A percentile compares a stretch with the other conserved stretches of the same genome.
These are phyloP conservation scores for Microctonus hyperodae DNA, from an alignment of 2,888 invertebrate genomes.

Conservation along the genomic window DNA sequence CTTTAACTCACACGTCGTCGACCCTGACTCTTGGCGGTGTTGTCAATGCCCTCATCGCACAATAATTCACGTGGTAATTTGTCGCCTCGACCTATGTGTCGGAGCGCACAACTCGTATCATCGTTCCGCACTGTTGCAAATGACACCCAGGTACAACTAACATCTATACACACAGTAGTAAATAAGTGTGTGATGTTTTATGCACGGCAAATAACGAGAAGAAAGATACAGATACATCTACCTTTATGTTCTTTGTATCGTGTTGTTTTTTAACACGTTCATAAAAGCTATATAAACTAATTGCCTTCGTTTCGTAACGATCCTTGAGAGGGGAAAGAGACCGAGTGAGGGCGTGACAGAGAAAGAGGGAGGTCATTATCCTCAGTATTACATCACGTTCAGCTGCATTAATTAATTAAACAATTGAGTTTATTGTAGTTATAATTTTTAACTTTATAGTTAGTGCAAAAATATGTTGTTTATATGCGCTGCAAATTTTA, in stretches of 20 bases:
- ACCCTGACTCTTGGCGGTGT: conserved; percentile 40
- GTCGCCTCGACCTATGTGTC: conserved; percentile 30
- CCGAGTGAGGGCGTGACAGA: conserved; percentile 10
- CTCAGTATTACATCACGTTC: conserved; percentile 36
- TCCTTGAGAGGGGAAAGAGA: conserved; percentile 34
- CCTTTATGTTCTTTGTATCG: conserved; percentile 17
- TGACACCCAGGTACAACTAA: conserved; percentile 14
- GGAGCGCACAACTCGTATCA: background rate
- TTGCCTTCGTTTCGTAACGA: conserved; percentile 48
- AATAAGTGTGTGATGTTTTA: background rate
- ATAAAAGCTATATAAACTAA: conserved; percentile 37
- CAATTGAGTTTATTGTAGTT: conserved; percentile 2
- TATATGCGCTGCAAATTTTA: too few relatives aligned
- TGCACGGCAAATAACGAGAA: background rate
- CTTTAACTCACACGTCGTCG: conserved; percentile 30
- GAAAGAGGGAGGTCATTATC: conserved; percentile 45
- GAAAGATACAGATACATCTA: background rate
- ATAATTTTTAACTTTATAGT: too few relatives aligned
- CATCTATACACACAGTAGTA: background rate
- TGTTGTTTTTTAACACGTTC: conserved; percentile 25
- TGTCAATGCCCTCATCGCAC: conserved; percentile 33
- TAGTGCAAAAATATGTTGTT: too few relatives aligned
- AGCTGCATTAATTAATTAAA: conserved; percentile 33
- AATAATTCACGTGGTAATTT: conserved; percentile 42
- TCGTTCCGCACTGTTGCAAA: background rate